These are phyloP conservation scores for Chloropsis hardwickii DNA, from an alignment of 2,113 vertebrate genomes.

Conservation along the genomic window DNA sequence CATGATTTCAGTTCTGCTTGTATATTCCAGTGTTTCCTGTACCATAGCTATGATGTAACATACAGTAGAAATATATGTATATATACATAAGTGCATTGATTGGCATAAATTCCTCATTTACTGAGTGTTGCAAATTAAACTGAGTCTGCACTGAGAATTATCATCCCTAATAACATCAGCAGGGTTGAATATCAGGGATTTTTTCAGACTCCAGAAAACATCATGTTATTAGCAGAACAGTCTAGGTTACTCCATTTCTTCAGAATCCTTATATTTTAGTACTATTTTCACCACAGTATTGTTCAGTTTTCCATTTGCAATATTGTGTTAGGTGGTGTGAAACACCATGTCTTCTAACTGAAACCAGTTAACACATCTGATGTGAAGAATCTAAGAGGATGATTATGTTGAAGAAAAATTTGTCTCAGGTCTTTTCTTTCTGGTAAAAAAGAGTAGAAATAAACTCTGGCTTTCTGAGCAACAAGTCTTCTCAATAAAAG, in stretches of 20 bases:
- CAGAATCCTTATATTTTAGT: neutral
- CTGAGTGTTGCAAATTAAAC: neutral
- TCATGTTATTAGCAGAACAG: neutral
- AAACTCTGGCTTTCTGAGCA: neutral
- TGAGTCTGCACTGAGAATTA: neutral
- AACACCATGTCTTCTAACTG: neutral
- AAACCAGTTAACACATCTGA: neutral
- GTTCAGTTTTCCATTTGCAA: neutral
- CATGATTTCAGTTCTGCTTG: neutral
- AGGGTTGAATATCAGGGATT: accelerated
- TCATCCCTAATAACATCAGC: neutral
- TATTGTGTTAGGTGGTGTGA: neutral
- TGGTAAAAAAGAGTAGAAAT: neutral
- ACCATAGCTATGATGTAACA: neutral
- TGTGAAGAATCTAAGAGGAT: neutral
- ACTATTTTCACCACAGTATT: neutral
- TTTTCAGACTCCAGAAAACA: neutral
- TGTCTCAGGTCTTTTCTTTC: neutral
- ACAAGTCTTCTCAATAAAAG: neutral
- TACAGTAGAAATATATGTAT: neutral
- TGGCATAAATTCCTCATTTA: neutral
- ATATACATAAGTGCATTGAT: neutral
- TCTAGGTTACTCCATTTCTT: neutral
- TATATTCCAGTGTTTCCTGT: neutral
- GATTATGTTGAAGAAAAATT: neutral